Base-by-base conservation (phyloP, 2,113 vertebrate genomes). In the Theropithecus gelada region DNA sequence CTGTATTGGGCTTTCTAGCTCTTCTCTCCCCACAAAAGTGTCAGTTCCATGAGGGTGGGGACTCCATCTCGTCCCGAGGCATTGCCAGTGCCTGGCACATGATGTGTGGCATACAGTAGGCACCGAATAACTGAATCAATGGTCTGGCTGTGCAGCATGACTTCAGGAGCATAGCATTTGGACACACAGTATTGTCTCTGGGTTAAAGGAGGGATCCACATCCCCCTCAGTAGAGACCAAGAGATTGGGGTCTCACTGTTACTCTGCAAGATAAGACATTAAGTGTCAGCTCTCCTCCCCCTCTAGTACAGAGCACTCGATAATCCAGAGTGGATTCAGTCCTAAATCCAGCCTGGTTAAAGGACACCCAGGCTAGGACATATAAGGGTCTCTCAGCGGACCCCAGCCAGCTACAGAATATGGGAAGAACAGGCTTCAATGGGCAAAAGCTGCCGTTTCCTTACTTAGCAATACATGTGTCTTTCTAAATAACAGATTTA, bases 401-500 rank as follows among this genome's bases (percentile, higher is more conserved):
- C 52, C 68, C 25, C 27, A 18, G 59, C 66, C 78, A 73, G 43
- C 82, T 17, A 59, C 38, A 9, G 73, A 82, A 76, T 70, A 43
- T 25, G 27, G 48, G 35, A 80, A 90, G 87, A 84, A 90, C 25
- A 82, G 72, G 87, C 78, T 92, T 97, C 93, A 95, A 59, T 85
- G 93, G 93, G 70, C 68, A 72, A 93, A 92, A 92, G 38, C 55
- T 68, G 45, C 68, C 50, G 7, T 86, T 82, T 52, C 94, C 79
- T 96, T 97, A 92, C 88, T 97, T 95, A 97, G 97, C 61, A 79
- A 70, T 66, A 75, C 75, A 61, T 9, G 17, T 70, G 86, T 80
- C 86, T 82, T 97, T 95, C 93, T n/a, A 94, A 97, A 93, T 87
- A 97, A 89, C 93, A 95, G 75, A 93, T 82, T 96, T 96, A 96